A percentile compares a stretch with the other conserved stretches of the same genome.
These are phyloP conservation scores for Embidobia sp. DNA, from an alignment of 2,888 invertebrate species.

Conservation along the genomic window DNA sequence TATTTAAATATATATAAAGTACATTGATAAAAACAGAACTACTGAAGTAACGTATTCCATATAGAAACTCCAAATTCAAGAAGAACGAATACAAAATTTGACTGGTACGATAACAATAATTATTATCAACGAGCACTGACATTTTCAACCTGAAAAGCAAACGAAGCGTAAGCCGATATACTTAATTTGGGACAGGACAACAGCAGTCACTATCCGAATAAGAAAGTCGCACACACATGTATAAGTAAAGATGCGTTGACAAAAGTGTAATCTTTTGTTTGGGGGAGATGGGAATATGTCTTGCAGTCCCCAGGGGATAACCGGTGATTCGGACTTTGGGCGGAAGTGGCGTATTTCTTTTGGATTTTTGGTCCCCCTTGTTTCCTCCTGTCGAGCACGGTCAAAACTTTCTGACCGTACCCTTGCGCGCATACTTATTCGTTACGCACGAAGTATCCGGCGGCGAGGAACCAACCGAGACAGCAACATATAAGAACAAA, in stretches of 20 bases:
- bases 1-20: no score
- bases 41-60: no score
- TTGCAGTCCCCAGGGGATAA: constrained; percentile 30
- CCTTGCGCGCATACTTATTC: constrained; percentile 61
- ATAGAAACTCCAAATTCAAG: no score
- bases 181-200: constrained; percentile 38
- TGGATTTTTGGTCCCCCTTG: constrained; percentile 16
- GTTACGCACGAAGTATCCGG: constrained; percentile 58
- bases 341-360: constrained; percentile 64
- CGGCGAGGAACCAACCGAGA: constrained; percentile 54
- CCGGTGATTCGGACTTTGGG: constrained; percentile 13
- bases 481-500: constrained; percentile 46
- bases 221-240: constrained; percentile 20
- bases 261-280: constrained; percentile 52
- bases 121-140: constrained; percentile 25
- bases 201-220: constrained; percentile 12
- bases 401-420: constrained; percentile 64
- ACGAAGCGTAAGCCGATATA: constrained; percentile 40
- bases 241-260: constrained; percentile 20
- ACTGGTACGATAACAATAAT: constrained; percentile 17
- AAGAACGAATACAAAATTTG: no score
- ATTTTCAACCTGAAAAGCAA: constrained; percentile 46
- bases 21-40: no score
- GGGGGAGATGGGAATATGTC: constrained; percentile 44
- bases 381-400: background rate